Conservation (phyloP, 2,113 vertebrate genomes). For the Ailurus styani region DNA sequence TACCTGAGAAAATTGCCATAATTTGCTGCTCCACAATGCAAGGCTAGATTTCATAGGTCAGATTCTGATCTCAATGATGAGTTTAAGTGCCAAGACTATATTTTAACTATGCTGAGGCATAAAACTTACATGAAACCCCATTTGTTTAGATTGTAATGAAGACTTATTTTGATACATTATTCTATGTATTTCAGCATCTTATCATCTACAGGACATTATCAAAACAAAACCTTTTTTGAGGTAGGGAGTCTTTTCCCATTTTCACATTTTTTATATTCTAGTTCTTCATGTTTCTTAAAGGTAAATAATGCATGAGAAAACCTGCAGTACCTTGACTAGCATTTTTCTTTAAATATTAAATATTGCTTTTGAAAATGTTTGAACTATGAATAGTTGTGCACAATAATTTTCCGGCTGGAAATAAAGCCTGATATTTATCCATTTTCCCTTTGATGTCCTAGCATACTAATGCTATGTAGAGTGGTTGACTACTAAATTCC, state of each 20-base stretch:
- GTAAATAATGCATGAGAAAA: constrained; percentile 81
- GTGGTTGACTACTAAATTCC: constrained; percentile 41
- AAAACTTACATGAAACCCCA: neutral
- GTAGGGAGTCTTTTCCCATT: constrained; percentile 53
- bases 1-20: constrained; percentile 4
- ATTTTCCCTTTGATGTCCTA: constrained; percentile 76
- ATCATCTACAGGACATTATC: neutral
- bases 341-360: constrained; percentile 85
- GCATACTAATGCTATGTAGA: constrained; percentile 65
- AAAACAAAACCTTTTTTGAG: constrained; percentile 38
- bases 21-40: neutral
- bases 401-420: constrained; percentile 78
- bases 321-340: constrained; percentile 73
- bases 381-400: constrained; percentile 72
- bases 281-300: constrained; percentile 66
- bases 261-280: constrained; percentile 71
- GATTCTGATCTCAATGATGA: neutral
- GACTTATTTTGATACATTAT: constrained; percentile 14
- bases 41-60: neutral
- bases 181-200: constrained; percentile 10
- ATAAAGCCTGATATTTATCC: constrained; percentile 77
- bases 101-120: neutral
- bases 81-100: constrained; percentile 8
- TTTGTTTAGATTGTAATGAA: constrained; percentile 24
- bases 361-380: constrained; percentile 81